Conservation (phyloP, 2,797 vertebrate genomes). For the Cyclopterus lumpus region DNA sequence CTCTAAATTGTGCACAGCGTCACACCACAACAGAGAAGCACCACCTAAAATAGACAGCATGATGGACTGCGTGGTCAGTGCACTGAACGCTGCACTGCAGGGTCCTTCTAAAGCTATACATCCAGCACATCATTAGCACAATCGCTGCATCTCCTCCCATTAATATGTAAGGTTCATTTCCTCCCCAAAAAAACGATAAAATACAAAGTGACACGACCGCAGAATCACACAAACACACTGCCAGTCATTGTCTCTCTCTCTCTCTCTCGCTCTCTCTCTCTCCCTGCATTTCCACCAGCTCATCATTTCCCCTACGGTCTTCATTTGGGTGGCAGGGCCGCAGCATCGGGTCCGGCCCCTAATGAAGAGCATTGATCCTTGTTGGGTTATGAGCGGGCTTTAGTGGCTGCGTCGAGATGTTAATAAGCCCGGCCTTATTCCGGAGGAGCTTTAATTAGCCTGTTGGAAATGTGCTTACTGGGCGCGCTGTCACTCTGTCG, state of each 20-base stretch:
- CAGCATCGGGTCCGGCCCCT: slow-evolving; percentile 66
- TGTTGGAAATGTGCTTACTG: slow-evolving; percentile 86
- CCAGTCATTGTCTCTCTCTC: slow-evolving; percentile 3
- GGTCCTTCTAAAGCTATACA: slow-evolving; percentile 11
- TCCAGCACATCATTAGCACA: slow-evolving; percentile 19
- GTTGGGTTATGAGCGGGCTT: slow-evolving; percentile 80
- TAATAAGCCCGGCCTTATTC: slow-evolving; percentile 84
- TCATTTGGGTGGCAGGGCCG: slow-evolving; percentile 58
- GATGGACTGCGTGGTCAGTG: background rate
- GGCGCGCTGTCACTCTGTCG: slow-evolving; percentile 77
- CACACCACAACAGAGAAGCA: background rate
- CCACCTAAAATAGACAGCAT: background rate
- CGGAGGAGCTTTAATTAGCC: slow-evolving; percentile 85
- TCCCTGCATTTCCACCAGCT: slow-evolving; percentile 52
- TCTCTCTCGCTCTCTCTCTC: slow-evolving; percentile 6
- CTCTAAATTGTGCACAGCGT: background rate
- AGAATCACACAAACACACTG: slow-evolving; percentile 22
- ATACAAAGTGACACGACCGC: slow-evolving; percentile 13
- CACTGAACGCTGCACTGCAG: slow-evolving; percentile 4
- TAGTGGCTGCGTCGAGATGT: slow-evolving; percentile 77
- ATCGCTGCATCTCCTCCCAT: slow-evolving; percentile 25
- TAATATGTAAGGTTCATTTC: slow-evolving; percentile 34
- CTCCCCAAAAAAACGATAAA: slow-evolving; percentile 15
- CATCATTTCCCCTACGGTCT: slow-evolving; percentile 55
- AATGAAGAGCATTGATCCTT: slow-evolving; percentile 85